Conservation (phyloP, 1,140 invertebrate genomes). For the Trichonephila clavipes region DNA sequence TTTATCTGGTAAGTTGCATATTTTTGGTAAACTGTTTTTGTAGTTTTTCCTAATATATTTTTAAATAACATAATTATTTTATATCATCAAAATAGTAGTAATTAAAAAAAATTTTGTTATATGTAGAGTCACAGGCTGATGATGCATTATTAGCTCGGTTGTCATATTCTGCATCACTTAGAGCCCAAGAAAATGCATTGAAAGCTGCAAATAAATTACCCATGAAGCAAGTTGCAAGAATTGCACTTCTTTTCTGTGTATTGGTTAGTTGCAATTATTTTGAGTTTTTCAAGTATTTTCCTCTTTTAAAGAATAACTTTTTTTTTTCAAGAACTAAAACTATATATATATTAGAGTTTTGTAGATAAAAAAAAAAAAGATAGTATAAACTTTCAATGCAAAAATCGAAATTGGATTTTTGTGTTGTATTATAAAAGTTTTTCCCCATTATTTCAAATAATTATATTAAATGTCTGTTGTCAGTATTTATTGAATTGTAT, state of each 20-base stretch:
- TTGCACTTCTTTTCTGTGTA: constrained; percentile 89
- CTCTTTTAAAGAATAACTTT: too few relatives aligned
- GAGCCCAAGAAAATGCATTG: constrained; percentile 86
- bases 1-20: constrained; percentile 79
- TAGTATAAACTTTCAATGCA: too few relatives aligned
- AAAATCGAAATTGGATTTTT: too few relatives aligned
- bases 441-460: too few relatives aligned
- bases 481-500: too few relatives aligned
- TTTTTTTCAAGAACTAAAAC: too few relatives aligned
- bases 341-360: too few relatives aligned
- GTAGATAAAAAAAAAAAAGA: too few relatives aligned
- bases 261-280: constrained; percentile 84
- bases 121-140: constrained; percentile 87
- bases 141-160: constrained; percentile 91
- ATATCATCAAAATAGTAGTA: background rate
- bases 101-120: background rate
- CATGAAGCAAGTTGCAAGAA: constrained; percentile 86
- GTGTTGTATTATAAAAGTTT: too few relatives aligned
- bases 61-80: background rate
- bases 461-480: too few relatives aligned
- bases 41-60: background rate
- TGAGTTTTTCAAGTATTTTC: too few relatives aligned
- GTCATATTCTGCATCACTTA: constrained; percentile 89
- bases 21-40: too few relatives aligned
- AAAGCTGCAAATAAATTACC: constrained; percentile 87